Base-by-base conservation (phyloP, 2,797 vertebrate species). In the Micromesistius poutassou region DNA sequence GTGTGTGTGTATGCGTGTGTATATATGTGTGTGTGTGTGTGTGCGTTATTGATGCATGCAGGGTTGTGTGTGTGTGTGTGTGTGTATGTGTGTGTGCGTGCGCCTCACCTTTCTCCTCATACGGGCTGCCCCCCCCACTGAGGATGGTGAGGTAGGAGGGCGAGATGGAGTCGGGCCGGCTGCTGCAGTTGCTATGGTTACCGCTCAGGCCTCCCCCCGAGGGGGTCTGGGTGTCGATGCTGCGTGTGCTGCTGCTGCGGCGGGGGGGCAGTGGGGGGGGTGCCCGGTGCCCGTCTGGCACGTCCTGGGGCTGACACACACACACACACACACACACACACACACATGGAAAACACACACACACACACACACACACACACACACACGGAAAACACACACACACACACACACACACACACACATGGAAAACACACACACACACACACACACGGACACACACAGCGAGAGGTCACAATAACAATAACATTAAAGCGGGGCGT, bases 181-280 rank as follows among this genome's bases (percentile, higher is more conserved):
- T 99, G 91, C 98, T 98, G 93, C 94, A 95, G 94, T 96, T 97
- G 88, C 98, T 99, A 35, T 96, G 94, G 93, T 90, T 94, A 78
- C 93, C 86, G 0, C 93, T 97, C 79, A 94, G 94, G 78, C 98
- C 97, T 3, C 96, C 96, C 9, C 96, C 98, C 0, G 96, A 97
- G 0, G 98, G 98, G 0, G 98, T 99, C 85, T 99, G 98, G 0
- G 98, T 99, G 84, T 99, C 97, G 5, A 99, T 97, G 91, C 97
- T 99, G 86, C 97, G 96, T 0, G 96, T 98, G 89, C 97, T 98
- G 93, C 97, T 99, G 84, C 97, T 97, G 85, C 97, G 96, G 90
- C 94, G 96, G 0, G 94, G 76, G 94, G 94, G 78, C 92, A 87
- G 0, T 89, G 98, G 78, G 77, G 96, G 19, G 91, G 98, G 78